Evolutionary conservation across 2,888 invertebrate genomes (phyloP).

Genomic region (Plebejus argus): DNA sequence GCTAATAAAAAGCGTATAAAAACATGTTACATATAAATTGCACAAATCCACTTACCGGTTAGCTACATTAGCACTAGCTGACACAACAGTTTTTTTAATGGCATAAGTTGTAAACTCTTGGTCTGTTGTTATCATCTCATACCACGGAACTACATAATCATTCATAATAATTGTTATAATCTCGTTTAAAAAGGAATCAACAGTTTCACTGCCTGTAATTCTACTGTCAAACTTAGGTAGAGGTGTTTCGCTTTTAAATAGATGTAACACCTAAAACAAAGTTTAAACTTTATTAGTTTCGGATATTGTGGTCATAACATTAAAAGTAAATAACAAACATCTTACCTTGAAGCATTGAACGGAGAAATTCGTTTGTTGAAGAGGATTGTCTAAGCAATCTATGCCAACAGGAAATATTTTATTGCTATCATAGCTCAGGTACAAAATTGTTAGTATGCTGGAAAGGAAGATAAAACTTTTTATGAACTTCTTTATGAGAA

Average conservation of each 20-base stretch:
- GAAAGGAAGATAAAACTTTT: slow-evolving; percentile 41
- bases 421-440: slow-evolving; percentile 66
- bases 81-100: slow-evolving; percentile 85
- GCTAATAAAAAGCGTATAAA: no score
- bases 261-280: slow-evolving; percentile 58
- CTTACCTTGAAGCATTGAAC: slow-evolving; percentile 65
- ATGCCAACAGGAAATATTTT: slow-evolving; percentile 66
- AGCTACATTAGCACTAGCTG: slow-evolving; percentile 82
- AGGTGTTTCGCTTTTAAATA: slow-evolving; percentile 56
- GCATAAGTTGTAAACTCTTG: slow-evolving; percentile 85
- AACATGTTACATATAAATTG: neutral
- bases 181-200: slow-evolving; percentile 92
- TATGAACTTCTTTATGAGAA: neutral
- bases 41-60: slow-evolving; percentile 77
- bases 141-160: slow-evolving; percentile 91
- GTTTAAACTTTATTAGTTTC: slow-evolving; percentile 14
- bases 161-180: slow-evolving; percentile 89
- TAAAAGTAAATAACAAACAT: slow-evolving; percentile 6
- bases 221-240: slow-evolving; percentile 74
- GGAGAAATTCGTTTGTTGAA: slow-evolving; percentile 69
- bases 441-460: slow-evolving; percentile 66
- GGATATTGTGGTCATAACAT: slow-evolving; percentile 6
- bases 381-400: slow-evolving; percentile 71
- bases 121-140: slow-evolving; percentile 84
- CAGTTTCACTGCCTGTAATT: slow-evolving; percentile 91